phyloP scores from a whole-genome alignment of 2,888 invertebrate species.

The Rhopalosiphum nymphaeae region DNA sequence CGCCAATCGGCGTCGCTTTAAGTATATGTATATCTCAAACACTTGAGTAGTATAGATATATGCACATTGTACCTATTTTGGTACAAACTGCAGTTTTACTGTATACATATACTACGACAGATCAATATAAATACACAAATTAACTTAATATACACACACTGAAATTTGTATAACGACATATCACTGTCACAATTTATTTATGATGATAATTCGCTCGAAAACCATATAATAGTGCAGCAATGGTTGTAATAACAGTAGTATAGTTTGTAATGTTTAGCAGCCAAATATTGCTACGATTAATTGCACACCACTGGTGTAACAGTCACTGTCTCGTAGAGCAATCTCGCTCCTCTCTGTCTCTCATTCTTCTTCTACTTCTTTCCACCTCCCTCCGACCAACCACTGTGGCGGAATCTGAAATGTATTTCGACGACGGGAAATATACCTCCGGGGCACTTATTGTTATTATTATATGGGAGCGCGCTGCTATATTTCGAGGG shows the following conservation, averaged over 20 bases:
- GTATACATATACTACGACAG: background rate
- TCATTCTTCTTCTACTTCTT: background rate
- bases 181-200: background rate
- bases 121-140: background rate
- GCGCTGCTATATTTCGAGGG: constrained; percentile 32
- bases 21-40: background rate
- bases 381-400: background rate
- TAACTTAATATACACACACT: background rate
- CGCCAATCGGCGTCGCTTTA: background rate
- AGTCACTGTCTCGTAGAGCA: constrained; percentile 24
- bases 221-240: background rate
- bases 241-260: constrained; percentile 9
- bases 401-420: background rate
- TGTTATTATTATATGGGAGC: constrained; percentile 58
- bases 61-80: background rate
- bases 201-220: background rate
- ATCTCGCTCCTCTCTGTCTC: constrained; percentile 6
- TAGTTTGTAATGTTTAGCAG: background rate
- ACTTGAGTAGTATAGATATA: background rate
- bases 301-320: constrained; percentile 9
- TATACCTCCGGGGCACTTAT: constrained; percentile 57
- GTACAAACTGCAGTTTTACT: background rate
- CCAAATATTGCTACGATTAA: constrained; percentile 12
- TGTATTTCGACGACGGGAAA: constrained; percentile 44
- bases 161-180: background rate